phyloP scores from a whole-genome alignment of 2,113 vertebrate genomes.

The Orientallactaga bullata region DNA sequence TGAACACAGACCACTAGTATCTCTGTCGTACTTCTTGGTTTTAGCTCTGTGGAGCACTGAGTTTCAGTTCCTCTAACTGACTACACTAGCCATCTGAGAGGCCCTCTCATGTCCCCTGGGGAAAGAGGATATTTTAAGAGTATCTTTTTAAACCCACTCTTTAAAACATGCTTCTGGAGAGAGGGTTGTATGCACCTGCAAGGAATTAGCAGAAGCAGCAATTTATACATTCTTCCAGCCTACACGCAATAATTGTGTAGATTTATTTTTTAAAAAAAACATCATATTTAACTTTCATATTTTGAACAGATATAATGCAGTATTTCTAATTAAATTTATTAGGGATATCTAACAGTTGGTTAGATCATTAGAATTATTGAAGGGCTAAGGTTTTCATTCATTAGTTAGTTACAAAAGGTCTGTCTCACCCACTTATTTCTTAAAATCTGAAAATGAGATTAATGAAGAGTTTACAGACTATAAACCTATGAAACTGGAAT shows the following conservation, averaged over 20 bases:
- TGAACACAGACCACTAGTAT: background rate
- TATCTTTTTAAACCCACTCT: background rate
- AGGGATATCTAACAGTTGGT: background rate
- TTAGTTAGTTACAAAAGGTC: background rate
- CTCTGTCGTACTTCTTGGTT: slow-evolving; percentile 69
- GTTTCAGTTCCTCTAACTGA: slow-evolving; percentile 73
- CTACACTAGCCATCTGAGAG: background rate
- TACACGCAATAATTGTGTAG: background rate
- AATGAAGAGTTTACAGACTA: background rate
- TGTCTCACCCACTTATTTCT: background rate
- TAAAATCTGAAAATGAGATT: slow-evolving; percentile 3
- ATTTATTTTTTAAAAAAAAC: background rate
- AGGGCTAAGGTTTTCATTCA: slow-evolving; percentile 32
- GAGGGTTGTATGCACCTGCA: background rate
- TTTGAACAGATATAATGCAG: slow-evolving; percentile 47
- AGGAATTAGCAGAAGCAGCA: background rate
- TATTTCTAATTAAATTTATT: slow-evolving; percentile 23
- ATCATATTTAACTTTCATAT: slow-evolving; percentile 15
- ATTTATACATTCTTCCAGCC: background rate
- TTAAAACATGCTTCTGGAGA: slow-evolving; percentile 20
- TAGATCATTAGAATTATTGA: slow-evolving; percentile 38
- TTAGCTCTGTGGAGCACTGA: slow-evolving; percentile 36
- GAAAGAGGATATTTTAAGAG: slow-evolving; percentile 1
- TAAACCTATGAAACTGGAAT: slow-evolving; percentile 32
- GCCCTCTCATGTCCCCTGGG: slow-evolving; percentile 48